Base-by-base conservation (phyloP, 2,888 invertebrate species). In the Dyspetes luteomarginatus region DNA sequence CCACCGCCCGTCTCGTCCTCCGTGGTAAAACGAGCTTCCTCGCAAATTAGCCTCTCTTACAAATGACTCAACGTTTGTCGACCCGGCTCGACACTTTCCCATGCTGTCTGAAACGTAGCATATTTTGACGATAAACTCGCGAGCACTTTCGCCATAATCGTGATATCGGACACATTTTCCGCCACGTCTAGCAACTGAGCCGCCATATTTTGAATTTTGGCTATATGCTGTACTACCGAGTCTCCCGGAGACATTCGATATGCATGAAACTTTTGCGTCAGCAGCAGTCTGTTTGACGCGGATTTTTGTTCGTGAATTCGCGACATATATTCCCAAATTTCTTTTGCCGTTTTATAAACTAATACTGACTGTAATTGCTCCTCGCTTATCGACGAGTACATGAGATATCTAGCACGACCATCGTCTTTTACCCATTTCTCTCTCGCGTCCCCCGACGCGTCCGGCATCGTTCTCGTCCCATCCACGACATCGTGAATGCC, bases 301-400 rank as follows among this genome's bases (percentile, higher is more conserved):
- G 83, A 83, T 62, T 84, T 85, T 30, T 86, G 86, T 64, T 87
- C 87, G 45, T 88, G 85, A 3, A 87, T 79, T 0, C 30, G 22
- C 0, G 2, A 4, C 0, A 88, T 55, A 9, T 62, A 83, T 0
- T 48, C 62, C 85, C 86, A 88, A 85, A 87, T 87, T 22, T 86
- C 68, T 0, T 65, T 67, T 0, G 86, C 85, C 0, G 86, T 85
- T 2, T 60, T 55, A 15, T 86, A 86, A 1, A 41, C 78, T 4
- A 86, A 12, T 19, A 87, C 17, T 28, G 65, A 74, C 12, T 86
- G 75, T 0, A 83, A 45, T 30, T 87, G 85, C 0, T 52, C 55
- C 0, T 69, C 9, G 15, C 85, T 85, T 4, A 86, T 58, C 17
- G 85, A 52, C 4, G 85, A 80, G 0, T 86, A 83, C 4, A 87